Evolutionary conservation across 1,140 invertebrate genomes (phyloP).

Genomic region (Plutomurus gul): DNA sequence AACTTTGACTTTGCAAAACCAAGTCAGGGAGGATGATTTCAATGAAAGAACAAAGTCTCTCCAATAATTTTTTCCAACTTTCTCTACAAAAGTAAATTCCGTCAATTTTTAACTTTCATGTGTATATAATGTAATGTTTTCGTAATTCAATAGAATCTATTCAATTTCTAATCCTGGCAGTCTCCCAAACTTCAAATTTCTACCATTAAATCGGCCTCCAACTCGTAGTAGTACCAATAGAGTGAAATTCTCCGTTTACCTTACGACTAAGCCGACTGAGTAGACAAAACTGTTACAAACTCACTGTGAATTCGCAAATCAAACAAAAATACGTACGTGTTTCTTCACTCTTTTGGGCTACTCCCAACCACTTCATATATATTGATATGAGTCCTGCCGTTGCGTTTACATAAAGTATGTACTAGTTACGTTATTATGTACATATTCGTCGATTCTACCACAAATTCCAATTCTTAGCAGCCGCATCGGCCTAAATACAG

Average conservation of each 20-base stretch:
- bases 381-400: too few species aligned
- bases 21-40: too few species aligned
- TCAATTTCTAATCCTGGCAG: not conserved
- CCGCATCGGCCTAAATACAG: too few species aligned
- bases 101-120: slow-evolving; percentile 3
- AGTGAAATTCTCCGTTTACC: not conserved
- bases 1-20: too few species aligned
- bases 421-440: too few species aligned
- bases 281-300: not conserved
- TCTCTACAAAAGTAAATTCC: not conserved
- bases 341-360: too few species aligned
- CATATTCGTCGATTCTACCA: too few species aligned
- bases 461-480: too few species aligned
- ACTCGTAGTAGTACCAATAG: not conserved
- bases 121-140: slow-evolving; percentile 17
- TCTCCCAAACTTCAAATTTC: not conserved
- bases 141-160: slow-evolving; percentile 17
- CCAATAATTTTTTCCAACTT: not conserved
- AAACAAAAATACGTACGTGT: not conserved
- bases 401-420: too few species aligned
- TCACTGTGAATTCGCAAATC: not conserved
- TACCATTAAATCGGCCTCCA: not conserved
- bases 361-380: too few species aligned
- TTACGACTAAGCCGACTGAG: not conserved
- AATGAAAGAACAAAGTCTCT: not conserved